Evolutionary conservation across 2,797 vertebrate genomes (phyloP), one percentile per base, ranked within the genome.

Genomic region (Aselliscus stoliczkanus): DNA sequence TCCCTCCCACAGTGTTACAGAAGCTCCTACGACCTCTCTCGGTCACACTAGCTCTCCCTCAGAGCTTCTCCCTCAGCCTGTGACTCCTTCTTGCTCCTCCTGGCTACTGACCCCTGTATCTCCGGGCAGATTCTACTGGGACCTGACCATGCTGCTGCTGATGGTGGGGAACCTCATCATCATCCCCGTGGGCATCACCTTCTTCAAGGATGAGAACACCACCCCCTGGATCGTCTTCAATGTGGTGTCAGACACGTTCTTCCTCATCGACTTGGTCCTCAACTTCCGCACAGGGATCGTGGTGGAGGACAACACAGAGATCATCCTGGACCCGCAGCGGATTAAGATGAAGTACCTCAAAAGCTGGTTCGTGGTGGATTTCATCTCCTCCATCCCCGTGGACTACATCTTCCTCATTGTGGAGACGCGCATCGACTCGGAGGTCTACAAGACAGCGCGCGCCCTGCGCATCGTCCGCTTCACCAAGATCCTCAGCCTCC

Each of bases 371-470:
- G 99, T 99, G 97, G 99, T 99, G 96, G 99, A 99, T 98, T 99
- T 99, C 98, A 99, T 99, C 98, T 99, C 99, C 95, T 99, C 99
- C 97, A 99, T 99, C 92, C 99, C 99, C 0, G 99, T 99, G 98
- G 99, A 99, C 99, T 99, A 99, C 98, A 99, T 99, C 98, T 99
- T 99, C 98, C 99, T 99, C 96, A 99, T 99, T 0, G 99, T 99
- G 97, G 99, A 99, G 98, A 99, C 99, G 0, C 99, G 99, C 97
- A 99, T 99, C 0, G 99, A 99, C 98, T 99, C 99, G 0, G 99
- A 99, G 98, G 99, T 99, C 98, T 99, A 99, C 97, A 99, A 99
- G 99, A 99, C 99, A 0, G 99, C 99, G 0, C 99, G 99, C 14
- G 99, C 99, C 0, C 98, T 99, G 97, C 98, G 99, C 96, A 99